Evolutionary conservation across 2,888 invertebrate species (phyloP).

Genomic region (Hoplodrina ambigua): DNA sequence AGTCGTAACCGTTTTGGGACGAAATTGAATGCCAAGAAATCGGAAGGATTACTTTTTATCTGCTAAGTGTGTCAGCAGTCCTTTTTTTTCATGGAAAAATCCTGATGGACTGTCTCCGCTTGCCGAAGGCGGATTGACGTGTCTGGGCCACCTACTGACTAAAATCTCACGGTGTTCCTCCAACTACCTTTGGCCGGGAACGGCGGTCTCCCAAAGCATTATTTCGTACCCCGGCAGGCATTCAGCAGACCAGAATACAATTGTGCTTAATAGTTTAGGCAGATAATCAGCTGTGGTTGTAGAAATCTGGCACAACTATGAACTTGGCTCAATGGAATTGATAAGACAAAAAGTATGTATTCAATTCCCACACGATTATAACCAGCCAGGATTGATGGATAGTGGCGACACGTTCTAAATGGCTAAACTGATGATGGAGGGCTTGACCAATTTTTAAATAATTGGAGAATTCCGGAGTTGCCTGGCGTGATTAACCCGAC

Average conservation of each 20-base stretch:
- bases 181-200: too few relatives aligned
- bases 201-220: too few relatives aligned
- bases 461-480: slow-evolving; percentile 22
- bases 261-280: not conserved
- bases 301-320: not conserved
- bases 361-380: not conserved
- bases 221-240: too few relatives aligned
- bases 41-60: not conserved
- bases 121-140: too few relatives aligned
- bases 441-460: slow-evolving; percentile 25
- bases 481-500: not conserved
- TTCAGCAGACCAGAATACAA: not conserved
- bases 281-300: not conserved
- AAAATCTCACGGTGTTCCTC: too few relatives aligned
- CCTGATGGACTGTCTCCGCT: too few relatives aligned
- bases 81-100: not conserved
- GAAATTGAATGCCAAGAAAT: not conserved
- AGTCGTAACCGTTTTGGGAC: not conserved
- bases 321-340: not conserved
- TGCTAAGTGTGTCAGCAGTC: not conserved
- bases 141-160: too few relatives aligned
- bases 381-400: not conserved
- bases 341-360: not conserved
- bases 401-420: not conserved
- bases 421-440: slow-evolving; percentile 23